Evolutionary conservation across 2,113 vertebrate genomes (phyloP).

Genomic region (Albula goreensis): DNA sequence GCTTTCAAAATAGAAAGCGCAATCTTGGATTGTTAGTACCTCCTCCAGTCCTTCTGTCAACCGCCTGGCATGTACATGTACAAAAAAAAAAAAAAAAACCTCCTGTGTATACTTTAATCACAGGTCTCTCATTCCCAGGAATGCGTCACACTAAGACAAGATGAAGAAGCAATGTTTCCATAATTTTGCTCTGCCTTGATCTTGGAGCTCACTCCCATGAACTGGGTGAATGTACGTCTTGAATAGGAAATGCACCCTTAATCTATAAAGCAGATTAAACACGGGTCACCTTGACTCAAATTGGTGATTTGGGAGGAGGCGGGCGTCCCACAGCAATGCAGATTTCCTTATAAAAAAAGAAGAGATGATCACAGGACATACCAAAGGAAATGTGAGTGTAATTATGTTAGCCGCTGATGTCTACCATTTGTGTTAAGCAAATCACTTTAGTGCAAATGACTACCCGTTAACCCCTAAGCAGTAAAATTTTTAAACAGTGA

Average conservation of each 20-base stretch:
- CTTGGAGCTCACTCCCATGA: background rate
- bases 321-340: background rate
- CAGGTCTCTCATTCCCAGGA: background rate
- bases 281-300: background rate
- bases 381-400: background rate
- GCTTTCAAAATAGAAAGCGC: no score
- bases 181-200: slow-evolving; percentile 6
- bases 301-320: background rate
- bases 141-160: background rate
- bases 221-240: background rate
- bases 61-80: no score
- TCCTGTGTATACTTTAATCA: no score
- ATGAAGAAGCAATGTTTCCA: background rate
- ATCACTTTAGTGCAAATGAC: background rate
- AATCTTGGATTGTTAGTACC: no score
- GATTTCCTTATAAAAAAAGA: background rate
- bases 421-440: background rate
- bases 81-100: no score
- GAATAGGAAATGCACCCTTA: slow-evolving; percentile 20
- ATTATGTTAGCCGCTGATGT: background rate
- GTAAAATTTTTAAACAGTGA: no score
- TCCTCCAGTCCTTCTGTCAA: no score
- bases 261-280: background rate
- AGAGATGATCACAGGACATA: background rate
- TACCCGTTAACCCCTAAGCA: background rate